phyloP scores from a whole-genome alignment of 2,797 vertebrate genomes.

The Esox lucius region DNA sequence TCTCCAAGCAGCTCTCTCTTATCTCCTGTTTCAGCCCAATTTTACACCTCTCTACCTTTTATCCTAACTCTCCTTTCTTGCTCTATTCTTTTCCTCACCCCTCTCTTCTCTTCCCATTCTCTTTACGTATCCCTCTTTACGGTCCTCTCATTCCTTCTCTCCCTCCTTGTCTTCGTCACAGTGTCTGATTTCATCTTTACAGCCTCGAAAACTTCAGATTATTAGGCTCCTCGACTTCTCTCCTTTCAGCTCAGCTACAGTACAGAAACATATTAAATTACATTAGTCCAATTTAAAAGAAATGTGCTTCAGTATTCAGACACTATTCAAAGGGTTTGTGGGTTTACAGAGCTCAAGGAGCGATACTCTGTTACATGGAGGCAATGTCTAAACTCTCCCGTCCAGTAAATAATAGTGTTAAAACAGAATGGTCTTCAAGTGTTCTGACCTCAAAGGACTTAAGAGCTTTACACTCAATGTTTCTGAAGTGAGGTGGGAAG shows the following conservation, averaged over 20 bases:
- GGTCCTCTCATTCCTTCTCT: not conserved
- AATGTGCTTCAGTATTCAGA: conserved; percentile 39
- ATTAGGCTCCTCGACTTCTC: conserved; percentile 8
- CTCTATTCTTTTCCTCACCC: not conserved
- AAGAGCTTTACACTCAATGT: conserved; percentile 44
- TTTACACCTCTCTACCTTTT: not conserved
- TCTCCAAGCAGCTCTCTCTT: not conserved
- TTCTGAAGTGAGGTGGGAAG: conserved; percentile 2
- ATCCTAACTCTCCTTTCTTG: not conserved
- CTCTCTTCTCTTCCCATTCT: not conserved
- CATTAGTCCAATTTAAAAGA: conserved; percentile 34
- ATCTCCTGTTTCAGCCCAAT: not conserved
- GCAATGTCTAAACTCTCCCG: conserved; percentile 42
- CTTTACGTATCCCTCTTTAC: not conserved
- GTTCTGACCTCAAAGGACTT: conserved; percentile 33
- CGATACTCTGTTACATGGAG: conserved; percentile 34
- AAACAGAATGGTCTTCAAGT: conserved; percentile 34
- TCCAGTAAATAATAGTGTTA: conserved; percentile 27
- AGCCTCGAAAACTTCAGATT: conserved; percentile 24
- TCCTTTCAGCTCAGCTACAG: conserved; percentile 16
- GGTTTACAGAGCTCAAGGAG: conserved; percentile 49
- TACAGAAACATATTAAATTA: conserved; percentile 39
- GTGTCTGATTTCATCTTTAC: conserved; percentile 20
- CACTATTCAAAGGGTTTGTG: conserved; percentile 1
- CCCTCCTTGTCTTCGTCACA: not conserved